Evolutionary conservation across 35 echinoderm and acorn worm species (phyloP).

Genomic region (Diadema setosum): DNA sequence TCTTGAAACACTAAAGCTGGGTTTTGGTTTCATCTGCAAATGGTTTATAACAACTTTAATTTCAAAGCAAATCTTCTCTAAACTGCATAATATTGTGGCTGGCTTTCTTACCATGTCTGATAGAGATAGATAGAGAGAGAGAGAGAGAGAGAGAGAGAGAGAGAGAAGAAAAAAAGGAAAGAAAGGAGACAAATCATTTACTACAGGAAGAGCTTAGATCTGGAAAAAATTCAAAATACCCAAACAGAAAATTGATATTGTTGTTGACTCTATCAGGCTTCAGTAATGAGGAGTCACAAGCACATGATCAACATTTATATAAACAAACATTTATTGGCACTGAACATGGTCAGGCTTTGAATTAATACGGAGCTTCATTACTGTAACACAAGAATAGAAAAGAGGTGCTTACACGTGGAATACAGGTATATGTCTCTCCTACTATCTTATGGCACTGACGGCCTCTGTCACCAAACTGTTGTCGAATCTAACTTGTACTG

Average conservation of each 20-base stretch:
- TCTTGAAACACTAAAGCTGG: too few species aligned
- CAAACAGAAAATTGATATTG: background rate
- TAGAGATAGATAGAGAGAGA: background rate
- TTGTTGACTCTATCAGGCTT: background rate
- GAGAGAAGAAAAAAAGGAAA: background rate
- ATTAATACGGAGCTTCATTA: too few species aligned
- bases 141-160: background rate
- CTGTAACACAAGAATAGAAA: too few species aligned
- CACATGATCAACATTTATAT: too few species aligned
- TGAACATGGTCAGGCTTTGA: background rate
- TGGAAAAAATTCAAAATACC: background rate
- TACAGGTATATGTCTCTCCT: too few species aligned
- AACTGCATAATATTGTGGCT: too few species aligned
- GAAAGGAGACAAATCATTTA: background rate
- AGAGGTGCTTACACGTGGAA: too few species aligned
- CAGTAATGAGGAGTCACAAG: background rate
- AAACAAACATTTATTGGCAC: background rate
- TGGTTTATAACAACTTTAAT: too few species aligned
- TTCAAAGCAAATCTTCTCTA: too few species aligned
- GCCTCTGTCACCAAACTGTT: conserved; percentile 41
- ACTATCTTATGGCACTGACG: background rate
- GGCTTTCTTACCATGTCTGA: too few species aligned
- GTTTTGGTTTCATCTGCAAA: too few species aligned
- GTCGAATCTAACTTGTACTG: conserved; percentile 58
- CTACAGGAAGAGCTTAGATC: background rate